phyloP scores from a whole-genome alignment of 1,140 invertebrate species.

The Neotoxoptera formosana region DNA sequence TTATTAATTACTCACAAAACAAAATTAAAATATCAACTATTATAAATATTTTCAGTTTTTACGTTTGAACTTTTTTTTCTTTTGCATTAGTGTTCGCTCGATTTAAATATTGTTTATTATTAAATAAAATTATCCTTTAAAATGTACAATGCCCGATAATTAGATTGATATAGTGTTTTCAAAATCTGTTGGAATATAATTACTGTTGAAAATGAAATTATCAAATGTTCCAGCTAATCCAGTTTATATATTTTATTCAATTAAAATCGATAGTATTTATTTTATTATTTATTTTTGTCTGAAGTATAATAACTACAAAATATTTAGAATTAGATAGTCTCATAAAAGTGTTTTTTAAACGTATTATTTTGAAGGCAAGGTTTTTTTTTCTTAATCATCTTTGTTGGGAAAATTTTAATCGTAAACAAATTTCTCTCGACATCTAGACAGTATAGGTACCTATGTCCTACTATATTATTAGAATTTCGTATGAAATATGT shows the following conservation, averaged over 20 bases:
- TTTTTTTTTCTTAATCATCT: neutral
- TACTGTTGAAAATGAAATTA: neutral
- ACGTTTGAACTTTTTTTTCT: neutral
- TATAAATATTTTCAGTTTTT: slow-evolving; percentile 1
- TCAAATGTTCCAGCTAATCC: neutral
- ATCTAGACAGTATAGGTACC: neutral
- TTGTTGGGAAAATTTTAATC: neutral
- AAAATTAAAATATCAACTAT: slow-evolving; percentile 25
- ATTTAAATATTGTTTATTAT: slow-evolving; percentile 1
- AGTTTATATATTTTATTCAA: neutral
- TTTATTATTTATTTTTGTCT: neutral
- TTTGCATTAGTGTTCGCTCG: neutral
- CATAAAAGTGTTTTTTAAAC: too few species aligned
- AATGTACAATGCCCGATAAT: slow-evolving; percentile 4
- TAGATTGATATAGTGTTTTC: neutral
- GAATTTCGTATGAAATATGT: neutral
- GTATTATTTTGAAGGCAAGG: too few species aligned
- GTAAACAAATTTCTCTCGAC: neutral
- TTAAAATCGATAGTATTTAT: neutral
- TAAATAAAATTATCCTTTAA: neutral
- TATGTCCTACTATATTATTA: neutral
- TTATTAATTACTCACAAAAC: neutral
- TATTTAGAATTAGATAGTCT: neutral
- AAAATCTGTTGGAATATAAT: neutral
- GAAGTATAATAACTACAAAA: neutral